A percentile compares a stretch with the other conserved stretches of the same genome.
Evolutionary conservation across 2,797 vertebrate species (phyloP).

Genomic region (Sylvilagus floridanus): DNA sequence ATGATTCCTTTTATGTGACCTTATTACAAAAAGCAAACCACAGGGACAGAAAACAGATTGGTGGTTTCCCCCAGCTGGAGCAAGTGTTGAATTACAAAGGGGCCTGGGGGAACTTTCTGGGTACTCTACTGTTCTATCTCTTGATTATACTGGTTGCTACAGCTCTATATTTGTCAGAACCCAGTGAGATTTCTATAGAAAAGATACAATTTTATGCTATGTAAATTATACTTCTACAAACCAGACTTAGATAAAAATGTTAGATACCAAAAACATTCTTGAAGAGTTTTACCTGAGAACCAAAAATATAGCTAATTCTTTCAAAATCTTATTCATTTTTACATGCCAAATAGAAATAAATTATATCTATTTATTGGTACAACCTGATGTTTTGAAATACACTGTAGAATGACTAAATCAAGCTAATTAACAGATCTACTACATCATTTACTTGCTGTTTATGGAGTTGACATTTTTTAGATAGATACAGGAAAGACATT

Average conservation of each 20-base stretch:
- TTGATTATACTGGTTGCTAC: not conserved
- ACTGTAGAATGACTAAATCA: not conserved
- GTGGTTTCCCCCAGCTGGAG: not conserved
- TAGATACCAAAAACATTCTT: not conserved
- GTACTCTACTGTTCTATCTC: not conserved
- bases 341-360: not conserved
- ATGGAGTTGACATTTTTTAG: not conserved
- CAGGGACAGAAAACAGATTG: not conserved
- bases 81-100: not conserved
- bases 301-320: not conserved
- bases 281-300: slow-evolving; percentile 12
- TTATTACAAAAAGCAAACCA: not conserved
- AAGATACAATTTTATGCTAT: not conserved
- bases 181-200: not conserved
- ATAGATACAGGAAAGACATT: not conserved
- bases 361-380: not conserved
- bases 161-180: slow-evolving; percentile 16
- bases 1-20: not conserved
- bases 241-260: not conserved
- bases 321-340: not conserved
- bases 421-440: not conserved
- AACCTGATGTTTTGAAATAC: not conserved
- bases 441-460: not conserved
- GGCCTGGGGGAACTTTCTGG: not conserved
- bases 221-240: slow-evolving; percentile 20